Base-by-base conservation (phyloP, 2,797 vertebrate genomes). In the Knipowitschia caucasica region DNA sequence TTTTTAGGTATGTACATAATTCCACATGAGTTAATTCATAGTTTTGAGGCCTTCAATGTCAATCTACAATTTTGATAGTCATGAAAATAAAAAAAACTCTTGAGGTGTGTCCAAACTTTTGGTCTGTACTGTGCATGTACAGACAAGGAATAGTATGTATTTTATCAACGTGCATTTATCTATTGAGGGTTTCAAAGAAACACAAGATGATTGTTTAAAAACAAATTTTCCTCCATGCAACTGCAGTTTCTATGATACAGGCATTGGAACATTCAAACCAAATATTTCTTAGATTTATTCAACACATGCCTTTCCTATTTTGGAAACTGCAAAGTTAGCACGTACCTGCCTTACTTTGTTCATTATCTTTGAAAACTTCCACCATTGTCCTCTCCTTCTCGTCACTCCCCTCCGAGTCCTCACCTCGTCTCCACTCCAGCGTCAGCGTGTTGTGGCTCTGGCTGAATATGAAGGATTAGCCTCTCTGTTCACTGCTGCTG, bases 391-490 rank as follows among this genome's bases (percentile, higher is more conserved):
- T 33, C 34, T 23, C 15, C 11, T 20, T 33, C 34, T 23, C 15
- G 46, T 23, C 46, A n/a, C 27, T 33, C 30, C 24, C 3, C 15
- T 18, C 5, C n/a, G n/a, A n/a, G n/a, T 29, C 27, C 15, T 30
- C 20, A 20, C 26, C 15, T 49, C 18, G 3, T 23, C 46, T 33
- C 10, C 2, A 9, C 20, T 23, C 45, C 5, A 8, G 10, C 29
- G 18, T 49, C 46, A 34, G 29, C 44, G 8, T 8, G 46, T 34
- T 47, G 10, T 15, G 1, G 26, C n/a, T 12, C 20, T 17, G 46
- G 29, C 46, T 11, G 21, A n/a, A 34, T 12, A 26, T 36, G 51
- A 38, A 25, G 31, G 21, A 36, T 38, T 56, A 45, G 27, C 14
- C 12, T 43, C 14, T 14, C 8, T n/a, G 9, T 46, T 20, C 18